These are phyloP conservation scores for Tridacna crocea DNA, from an alignment of 2,888 invertebrate species.

Conservation along the genomic window DNA sequence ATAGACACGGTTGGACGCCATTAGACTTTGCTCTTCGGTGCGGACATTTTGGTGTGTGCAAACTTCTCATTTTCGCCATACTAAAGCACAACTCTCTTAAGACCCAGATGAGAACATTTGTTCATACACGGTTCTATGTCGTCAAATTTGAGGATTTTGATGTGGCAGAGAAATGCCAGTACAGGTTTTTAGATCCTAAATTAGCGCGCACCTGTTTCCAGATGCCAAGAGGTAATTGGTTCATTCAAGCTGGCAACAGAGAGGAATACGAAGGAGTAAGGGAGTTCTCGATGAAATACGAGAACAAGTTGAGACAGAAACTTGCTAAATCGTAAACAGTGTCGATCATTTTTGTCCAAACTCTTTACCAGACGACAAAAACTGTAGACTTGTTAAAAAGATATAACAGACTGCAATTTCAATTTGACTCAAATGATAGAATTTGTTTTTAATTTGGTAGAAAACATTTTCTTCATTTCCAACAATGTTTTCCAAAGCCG, in stretches of 20 bases:
- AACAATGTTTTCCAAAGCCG: too few species aligned
- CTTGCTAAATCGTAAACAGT: slow-evolving; percentile 50
- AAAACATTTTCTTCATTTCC: too few species aligned
- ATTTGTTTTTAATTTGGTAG: too few species aligned
- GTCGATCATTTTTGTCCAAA: background rate
- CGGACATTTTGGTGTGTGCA: slow-evolving; percentile 56
- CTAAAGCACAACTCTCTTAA: slow-evolving; percentile 32
- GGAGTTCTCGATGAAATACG: slow-evolving; percentile 52
- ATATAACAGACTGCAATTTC: too few species aligned
- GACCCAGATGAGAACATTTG: slow-evolving; percentile 53
- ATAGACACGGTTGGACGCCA: slow-evolving; percentile 63
- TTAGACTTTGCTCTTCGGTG: slow-evolving; percentile 61
- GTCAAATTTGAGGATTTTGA: slow-evolving; percentile 59
- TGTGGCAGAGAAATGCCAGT: slow-evolving; percentile 50
- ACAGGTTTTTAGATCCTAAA: slow-evolving; percentile 49
- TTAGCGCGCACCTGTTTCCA: slow-evolving; percentile 54
- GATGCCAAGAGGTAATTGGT: slow-evolving; percentile 63
- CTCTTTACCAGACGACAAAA: too few species aligned
- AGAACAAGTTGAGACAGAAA: slow-evolving; percentile 54
- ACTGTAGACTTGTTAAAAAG: too few species aligned
- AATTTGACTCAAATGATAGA: too few species aligned
- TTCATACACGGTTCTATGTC: slow-evolving; percentile 60
- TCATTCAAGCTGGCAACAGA: slow-evolving; percentile 60
- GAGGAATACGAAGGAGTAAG: slow-evolving; percentile 62
- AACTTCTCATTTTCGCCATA: slow-evolving; percentile 48